Conservation (phyloP, 2,888 invertebrate genomes). For the Macropis europaea region DNA sequence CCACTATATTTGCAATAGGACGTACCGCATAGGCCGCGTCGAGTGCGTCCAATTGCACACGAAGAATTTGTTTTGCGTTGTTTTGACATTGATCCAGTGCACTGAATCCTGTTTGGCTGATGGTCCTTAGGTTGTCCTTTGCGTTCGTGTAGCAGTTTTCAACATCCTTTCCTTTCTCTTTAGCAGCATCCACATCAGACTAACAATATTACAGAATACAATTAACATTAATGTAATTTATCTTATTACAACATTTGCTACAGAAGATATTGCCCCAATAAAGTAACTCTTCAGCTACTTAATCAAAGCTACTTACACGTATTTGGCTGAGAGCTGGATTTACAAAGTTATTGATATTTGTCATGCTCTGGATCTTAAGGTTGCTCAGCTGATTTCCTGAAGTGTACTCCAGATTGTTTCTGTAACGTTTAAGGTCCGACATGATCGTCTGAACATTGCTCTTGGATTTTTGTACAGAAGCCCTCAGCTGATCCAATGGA, state of each 20-base stretch:
- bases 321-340: neutral
- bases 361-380: neutral
- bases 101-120: neutral
- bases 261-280: no score
- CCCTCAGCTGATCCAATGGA: neutral
- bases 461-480: neutral
- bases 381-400: neutral
- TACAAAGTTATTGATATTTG: neutral
- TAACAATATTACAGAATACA: neutral
- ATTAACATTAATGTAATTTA: no score
- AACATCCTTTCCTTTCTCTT: constrained; percentile 33
- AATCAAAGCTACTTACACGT: constrained; percentile 23
- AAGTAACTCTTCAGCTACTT: neutral
- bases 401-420: neutral
- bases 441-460: neutral
- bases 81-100: neutral
- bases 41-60: neutral
- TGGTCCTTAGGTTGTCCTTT: neutral
- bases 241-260: neutral
- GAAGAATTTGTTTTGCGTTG: neutral
- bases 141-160: constrained; percentile 34
- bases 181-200: constrained; percentile 33
- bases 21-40: neutral
- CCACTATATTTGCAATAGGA: no score
- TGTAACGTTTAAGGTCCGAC: neutral